Conservation (phyloP, 2,797 vertebrate species). For the Galagoides demidoff region DNA sequence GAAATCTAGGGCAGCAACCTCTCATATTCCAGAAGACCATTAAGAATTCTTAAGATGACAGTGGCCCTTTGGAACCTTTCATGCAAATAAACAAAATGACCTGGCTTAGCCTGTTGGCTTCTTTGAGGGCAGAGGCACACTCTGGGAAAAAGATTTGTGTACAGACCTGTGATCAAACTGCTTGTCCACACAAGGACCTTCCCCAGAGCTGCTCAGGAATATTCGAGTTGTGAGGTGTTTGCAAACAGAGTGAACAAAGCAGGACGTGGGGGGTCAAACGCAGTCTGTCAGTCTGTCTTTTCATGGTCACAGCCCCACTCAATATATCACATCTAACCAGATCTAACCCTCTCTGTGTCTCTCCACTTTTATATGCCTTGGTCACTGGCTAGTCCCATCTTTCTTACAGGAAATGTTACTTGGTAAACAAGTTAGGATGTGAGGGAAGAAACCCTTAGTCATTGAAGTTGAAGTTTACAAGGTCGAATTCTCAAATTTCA, state of each 20-base stretch:
- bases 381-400: not conserved
- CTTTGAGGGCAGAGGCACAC: not conserved
- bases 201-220: not conserved
- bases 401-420: conserved; percentile 10
- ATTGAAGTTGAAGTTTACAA: not conserved
- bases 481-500: not conserved
- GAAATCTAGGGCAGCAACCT: not conserved
- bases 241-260: not conserved
- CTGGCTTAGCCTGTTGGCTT: not conserved
- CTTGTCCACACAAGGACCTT: not conserved
- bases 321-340: not conserved
- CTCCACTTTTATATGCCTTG: not conserved
- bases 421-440: conserved; percentile 1
- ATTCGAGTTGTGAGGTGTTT: not conserved
- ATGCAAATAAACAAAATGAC: not conserved
- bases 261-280: not conserved
- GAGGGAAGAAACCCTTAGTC: not conserved
- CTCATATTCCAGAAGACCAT: not conserved
- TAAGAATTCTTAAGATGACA: conserved; percentile 12
- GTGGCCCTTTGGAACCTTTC: not conserved
- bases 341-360: not conserved
- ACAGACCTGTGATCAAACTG: not conserved
- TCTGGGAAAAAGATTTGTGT: not conserved
- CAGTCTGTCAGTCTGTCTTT: not conserved
- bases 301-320: not conserved